Percentiles rank a stretch among this genome's conserved stretches.
Conservation (phyloP, 2,888 invertebrate genomes). For the Heliconius sara region DNA sequence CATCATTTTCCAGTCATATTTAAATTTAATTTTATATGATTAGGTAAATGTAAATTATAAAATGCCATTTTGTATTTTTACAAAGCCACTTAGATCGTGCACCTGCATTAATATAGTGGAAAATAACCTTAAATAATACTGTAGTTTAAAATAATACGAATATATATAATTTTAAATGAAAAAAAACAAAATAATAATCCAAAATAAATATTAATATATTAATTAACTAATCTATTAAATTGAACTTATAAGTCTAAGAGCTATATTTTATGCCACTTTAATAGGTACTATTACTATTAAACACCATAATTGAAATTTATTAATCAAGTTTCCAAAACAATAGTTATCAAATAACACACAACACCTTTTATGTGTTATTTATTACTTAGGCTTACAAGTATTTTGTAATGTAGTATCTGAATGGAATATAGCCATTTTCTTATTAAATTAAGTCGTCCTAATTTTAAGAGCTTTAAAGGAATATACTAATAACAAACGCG, state of each 20-base stretch:
- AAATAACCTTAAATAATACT: too few species aligned
- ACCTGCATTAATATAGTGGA: too few species aligned
- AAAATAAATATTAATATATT: background rate
- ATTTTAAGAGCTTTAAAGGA: background rate
- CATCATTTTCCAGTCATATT: too few species aligned
- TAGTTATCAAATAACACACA: background rate
- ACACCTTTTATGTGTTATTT: constrained; percentile 17
- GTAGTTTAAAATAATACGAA: too few species aligned
- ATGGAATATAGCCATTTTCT: background rate
- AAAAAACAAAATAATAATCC: background rate
- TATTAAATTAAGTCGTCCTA: background rate
- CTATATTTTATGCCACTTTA: background rate
- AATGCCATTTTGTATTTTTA: too few species aligned
- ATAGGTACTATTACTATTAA: background rate
- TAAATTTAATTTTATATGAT: too few species aligned
- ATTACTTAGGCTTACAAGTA: background rate
- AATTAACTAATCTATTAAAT: background rate
- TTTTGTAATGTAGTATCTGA: background rate
- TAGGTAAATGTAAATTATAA: too few species aligned
- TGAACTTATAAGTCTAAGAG: background rate
- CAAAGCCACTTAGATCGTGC: too few species aligned
- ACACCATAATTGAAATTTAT: constrained; percentile 10
- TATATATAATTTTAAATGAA: too few species aligned
- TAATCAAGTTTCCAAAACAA: constrained; percentile 23
- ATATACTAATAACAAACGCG: background rate